A percentile compares a stretch with the other conserved stretches of the same genome.
Conservation (phyloP, 2,113 vertebrate genomes). For the Empidonax traillii region DNA sequence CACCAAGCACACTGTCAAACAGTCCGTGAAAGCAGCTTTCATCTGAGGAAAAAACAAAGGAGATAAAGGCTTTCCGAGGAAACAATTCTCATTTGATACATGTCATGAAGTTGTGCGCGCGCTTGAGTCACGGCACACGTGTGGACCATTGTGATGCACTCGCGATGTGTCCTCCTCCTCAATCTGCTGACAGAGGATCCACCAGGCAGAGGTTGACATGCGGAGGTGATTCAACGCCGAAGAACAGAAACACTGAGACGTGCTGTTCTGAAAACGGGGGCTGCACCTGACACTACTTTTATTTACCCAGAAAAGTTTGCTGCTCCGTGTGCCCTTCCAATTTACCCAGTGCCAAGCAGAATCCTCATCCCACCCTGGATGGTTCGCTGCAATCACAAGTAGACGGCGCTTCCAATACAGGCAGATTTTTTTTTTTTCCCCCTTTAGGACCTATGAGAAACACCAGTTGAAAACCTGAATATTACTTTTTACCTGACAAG, state of each 20-base stretch:
- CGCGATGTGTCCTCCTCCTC: slow-evolving; percentile 46
- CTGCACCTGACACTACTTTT: background rate
- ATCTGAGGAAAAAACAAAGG: background rate
- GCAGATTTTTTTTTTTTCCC: background rate
- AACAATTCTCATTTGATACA: background rate
- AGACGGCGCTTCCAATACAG: background rate
- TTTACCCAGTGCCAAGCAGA: background rate
- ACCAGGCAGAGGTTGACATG: slow-evolving; percentile 27
- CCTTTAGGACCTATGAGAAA: background rate
- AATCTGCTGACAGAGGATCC: slow-evolving; percentile 23
- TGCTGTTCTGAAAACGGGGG: background rate
- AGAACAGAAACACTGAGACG: background rate
- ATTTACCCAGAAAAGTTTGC: background rate
- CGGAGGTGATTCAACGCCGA: background rate
- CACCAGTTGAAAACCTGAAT: background rate
- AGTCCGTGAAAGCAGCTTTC: background rate
- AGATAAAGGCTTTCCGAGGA: background rate
- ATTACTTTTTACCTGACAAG: background rate
- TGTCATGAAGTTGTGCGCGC: background rate
- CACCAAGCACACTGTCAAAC: background rate
- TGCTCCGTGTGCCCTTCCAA: background rate
- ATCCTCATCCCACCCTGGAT: background rate
- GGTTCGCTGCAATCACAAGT: background rate
- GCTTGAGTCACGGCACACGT: slow-evolving; percentile 21
- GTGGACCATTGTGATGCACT: background rate